These are phyloP conservation scores for Tetragnatha versicolor DNA, from an alignment of 1,140 invertebrate species.

Conservation along the genomic window DNA sequence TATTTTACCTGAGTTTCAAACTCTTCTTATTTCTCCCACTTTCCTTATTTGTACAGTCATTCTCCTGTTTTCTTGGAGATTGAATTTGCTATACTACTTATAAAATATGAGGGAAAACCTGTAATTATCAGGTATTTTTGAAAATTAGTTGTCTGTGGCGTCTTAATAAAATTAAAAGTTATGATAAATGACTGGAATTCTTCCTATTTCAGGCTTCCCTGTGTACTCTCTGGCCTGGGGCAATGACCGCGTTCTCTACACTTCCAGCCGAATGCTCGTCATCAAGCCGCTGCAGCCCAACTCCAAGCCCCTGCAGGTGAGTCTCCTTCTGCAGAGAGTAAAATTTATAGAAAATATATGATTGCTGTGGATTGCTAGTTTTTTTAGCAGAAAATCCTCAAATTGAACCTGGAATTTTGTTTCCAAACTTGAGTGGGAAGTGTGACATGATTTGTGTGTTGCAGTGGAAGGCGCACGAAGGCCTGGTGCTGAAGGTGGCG, in stretches of 20 bases:
- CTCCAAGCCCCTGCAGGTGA: constrained; percentile 82
- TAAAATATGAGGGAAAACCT: too few relatives aligned
- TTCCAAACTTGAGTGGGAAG: background rate
- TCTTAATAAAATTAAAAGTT: too few relatives aligned
- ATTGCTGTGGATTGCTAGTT: too few relatives aligned
- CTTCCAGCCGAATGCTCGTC: constrained; percentile 80
- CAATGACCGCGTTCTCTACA: constrained; percentile 82
- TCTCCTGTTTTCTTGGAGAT: too few relatives aligned
- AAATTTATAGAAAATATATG: too few relatives aligned
- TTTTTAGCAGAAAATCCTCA: background rate
- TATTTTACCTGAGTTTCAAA: too few relatives aligned
- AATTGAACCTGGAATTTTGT: background rate
- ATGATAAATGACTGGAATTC: too few relatives aligned
- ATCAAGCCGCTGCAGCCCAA: constrained; percentile 92
- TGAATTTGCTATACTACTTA: too few relatives aligned
- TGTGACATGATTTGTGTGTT: too few relatives aligned
- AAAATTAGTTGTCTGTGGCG: too few relatives aligned
- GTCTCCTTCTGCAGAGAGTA: constrained; percentile 35
- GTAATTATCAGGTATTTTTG: background rate
- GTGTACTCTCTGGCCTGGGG: constrained; percentile 89
- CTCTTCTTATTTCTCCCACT: too few relatives aligned
- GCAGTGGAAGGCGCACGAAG: constrained; percentile 97
- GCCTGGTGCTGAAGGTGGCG: constrained; percentile 82
- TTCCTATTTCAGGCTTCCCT: constrained; percentile 68
- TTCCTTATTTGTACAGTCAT: too few relatives aligned